A percentile compares a stretch with the other conserved stretches of the same genome.
These are phyloP conservation scores for Eupeodes corollae DNA, from an alignment of 1,140 invertebrate genomes.

Conservation along the genomic window DNA sequence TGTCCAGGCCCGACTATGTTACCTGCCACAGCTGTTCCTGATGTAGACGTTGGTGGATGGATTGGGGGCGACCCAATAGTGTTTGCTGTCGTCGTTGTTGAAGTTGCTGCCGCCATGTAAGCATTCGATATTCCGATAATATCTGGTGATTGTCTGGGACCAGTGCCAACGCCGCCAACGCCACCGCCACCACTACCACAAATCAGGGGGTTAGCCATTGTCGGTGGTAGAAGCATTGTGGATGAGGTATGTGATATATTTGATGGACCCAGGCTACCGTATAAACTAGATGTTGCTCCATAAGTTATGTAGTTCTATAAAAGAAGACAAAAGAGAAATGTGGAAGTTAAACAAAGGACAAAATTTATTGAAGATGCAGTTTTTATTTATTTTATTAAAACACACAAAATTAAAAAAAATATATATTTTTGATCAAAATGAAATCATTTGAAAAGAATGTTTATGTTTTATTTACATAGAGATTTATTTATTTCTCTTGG, in stretches of 20 bases:
- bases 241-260: slow-evolving; percentile 13
- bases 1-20: slow-evolving; percentile 7
- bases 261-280: slow-evolving; percentile 18
- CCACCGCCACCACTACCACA: not conserved
- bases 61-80: no score
- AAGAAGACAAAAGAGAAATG: not conserved
- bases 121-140: slow-evolving; percentile 22
- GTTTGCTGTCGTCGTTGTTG: slow-evolving; percentile 10
- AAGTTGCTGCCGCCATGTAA: slow-evolving; percentile 9
- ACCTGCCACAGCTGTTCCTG: slow-evolving; percentile 7
- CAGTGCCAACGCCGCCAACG: slow-evolving; percentile 1
- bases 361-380: no score
- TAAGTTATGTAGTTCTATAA: slow-evolving; percentile 30
- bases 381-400: no score
- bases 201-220: not conserved
- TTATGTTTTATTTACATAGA: no score
- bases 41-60: no score
- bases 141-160: slow-evolving; percentile 26
- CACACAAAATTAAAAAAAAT: no score
- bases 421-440: no score
- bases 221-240: slow-evolving; percentile 6
- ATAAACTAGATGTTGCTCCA: slow-evolving; percentile 21
- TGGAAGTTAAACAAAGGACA: not conserved
- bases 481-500: no score
- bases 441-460: no score